phyloP scores from a whole-genome alignment of 2,888 invertebrate genomes.

The Campoplex nolae region DNA sequence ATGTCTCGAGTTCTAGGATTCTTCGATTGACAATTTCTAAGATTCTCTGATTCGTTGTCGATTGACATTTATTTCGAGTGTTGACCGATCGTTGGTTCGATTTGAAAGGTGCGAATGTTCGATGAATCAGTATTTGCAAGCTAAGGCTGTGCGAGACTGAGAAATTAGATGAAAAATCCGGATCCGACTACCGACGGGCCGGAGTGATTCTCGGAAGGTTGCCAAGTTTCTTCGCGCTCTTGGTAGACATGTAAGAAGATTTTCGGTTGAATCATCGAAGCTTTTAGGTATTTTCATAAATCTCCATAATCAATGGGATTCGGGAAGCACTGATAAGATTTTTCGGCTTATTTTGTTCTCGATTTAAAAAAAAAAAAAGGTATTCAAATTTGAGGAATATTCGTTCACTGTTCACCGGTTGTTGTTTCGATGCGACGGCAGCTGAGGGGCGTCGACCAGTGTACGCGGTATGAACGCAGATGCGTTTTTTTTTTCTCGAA shows the following conservation, averaged over 20 bases:
- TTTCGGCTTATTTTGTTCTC: no score
- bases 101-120: background rate
- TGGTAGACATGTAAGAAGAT: background rate
- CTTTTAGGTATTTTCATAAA: constrained; percentile 76
- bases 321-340: no score
- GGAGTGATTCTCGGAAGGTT: background rate
- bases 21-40: background rate
- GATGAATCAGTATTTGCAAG: background rate
- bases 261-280: background rate
- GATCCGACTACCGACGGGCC: constrained; percentile 35
- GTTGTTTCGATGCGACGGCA: constrained; percentile 14
- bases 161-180: background rate
- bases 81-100: background rate
- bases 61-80: background rate
- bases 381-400: background rate
- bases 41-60: background rate
- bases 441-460: background rate
- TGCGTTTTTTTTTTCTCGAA: background rate
- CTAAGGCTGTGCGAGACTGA: background rate
- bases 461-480: background rate
- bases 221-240: background rate
- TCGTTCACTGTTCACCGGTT: background rate
- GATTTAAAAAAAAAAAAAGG: background rate
- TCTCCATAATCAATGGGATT: constrained; percentile 71
- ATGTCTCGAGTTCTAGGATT: no score